phyloP scores from a whole-genome alignment of 2,797 vertebrate species.

The Sebastolobus alascanus region DNA sequence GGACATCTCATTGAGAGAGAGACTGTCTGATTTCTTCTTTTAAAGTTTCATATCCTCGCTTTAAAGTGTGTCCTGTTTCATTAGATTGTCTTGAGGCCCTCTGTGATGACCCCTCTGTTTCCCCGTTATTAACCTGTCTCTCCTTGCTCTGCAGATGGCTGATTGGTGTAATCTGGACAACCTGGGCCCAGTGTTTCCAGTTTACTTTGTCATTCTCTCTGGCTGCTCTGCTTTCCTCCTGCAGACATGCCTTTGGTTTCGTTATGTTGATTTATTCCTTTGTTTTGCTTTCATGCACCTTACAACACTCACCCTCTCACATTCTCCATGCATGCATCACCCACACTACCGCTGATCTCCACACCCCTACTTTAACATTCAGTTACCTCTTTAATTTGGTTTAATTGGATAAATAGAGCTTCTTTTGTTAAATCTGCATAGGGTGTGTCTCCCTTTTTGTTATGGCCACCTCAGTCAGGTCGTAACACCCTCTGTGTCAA shows the following conservation, averaged over 20 bases:
- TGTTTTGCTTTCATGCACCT: neutral
- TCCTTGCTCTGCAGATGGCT: too few relatives aligned
- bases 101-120: neutral
- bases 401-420: neutral
- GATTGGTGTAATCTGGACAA: too few relatives aligned
- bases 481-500: neutral
- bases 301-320: neutral
- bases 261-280: too few relatives aligned
- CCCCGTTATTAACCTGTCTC: too few relatives aligned
- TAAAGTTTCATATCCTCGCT: neutral
- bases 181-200: too few relatives aligned
- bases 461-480: neutral
- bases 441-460: too few relatives aligned
- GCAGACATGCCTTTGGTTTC: too few relatives aligned
- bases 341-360: neutral
- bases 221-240: too few relatives aligned
- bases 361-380: neutral
- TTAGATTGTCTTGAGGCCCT: neutral
- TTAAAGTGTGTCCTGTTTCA: neutral
- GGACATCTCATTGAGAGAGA: neutral
- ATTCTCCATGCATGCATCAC: neutral
- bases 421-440: neutral
- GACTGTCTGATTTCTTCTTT: neutral
- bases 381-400: neutral
- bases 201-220: too few relatives aligned